Conservation (phyloP, 1,140 invertebrate species). For the Zaprionus taronus region DNA sequence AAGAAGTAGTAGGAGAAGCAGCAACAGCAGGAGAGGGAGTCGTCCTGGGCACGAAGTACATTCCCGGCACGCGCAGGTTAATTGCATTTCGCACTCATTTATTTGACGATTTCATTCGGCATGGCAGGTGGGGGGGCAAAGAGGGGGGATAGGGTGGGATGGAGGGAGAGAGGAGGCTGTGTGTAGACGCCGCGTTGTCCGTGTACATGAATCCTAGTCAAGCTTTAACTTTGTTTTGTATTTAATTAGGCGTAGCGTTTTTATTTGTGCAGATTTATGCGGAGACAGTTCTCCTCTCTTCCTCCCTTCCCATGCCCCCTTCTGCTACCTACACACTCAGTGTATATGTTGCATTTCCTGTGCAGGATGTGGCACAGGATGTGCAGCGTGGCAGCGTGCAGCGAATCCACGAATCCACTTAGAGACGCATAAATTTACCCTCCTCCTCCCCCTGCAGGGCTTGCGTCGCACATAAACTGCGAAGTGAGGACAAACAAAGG, state of each 20-base stretch:
- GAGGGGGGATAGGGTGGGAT: too few relatives aligned
- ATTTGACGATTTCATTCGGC: conserved; percentile 45
- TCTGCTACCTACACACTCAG: background rate
- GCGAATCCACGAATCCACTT: conserved; percentile 77
- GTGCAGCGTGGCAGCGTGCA: conserved; percentile 48
- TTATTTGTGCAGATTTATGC: conserved; percentile 40
- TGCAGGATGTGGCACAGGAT: conserved; percentile 53
- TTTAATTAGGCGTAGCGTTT: conserved; percentile 55
- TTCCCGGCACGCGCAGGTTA: conserved; percentile 68
- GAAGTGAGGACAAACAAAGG: conserved; percentile 74
- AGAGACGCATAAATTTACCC: conserved; percentile 78
- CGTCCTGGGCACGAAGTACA: conserved; percentile 5
- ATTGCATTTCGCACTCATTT: conserved; percentile 68
- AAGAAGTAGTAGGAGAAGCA: background rate
- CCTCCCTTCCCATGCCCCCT: background rate
- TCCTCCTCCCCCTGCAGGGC: background rate
- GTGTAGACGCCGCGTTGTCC: conserved; percentile 2
- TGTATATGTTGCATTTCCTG: conserved; percentile 64
- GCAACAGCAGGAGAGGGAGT: background rate
- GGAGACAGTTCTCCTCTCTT: background rate
- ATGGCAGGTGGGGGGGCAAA: background rate
- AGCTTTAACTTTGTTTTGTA: conserved; percentile 59
- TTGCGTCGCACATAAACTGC: conserved; percentile 66
- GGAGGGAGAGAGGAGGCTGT: too few relatives aligned
- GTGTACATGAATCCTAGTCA: conserved; percentile 22